phyloP scores from a whole-genome alignment of 2,113 vertebrate genomes.

The Acanthisitta chloris region DNA sequence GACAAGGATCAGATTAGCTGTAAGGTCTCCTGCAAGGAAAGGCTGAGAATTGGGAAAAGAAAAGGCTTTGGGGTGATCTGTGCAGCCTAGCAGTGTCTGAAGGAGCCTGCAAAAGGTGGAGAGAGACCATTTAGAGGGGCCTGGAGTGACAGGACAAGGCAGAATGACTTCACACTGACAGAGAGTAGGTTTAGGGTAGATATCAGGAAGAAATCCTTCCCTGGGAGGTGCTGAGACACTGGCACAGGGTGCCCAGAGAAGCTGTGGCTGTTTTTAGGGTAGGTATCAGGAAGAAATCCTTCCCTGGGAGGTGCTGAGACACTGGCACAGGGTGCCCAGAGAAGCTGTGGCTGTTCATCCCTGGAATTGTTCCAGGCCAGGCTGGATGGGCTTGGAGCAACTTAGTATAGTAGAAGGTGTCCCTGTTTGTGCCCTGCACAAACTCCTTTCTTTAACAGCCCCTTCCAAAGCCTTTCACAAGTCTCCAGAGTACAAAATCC shows the following conservation, averaged over 20 bases:
- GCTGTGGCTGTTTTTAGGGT: background rate
- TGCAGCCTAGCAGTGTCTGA: too few species aligned
- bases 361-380: background rate
- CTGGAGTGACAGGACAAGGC: background rate
- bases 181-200: too few species aligned
- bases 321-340: background rate
- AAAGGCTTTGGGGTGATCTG: background rate
- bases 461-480: too few species aligned
- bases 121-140: background rate
- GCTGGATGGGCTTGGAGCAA: background rate
- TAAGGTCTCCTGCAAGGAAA: background rate
- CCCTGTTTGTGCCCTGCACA: background rate
- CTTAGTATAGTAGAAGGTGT: background rate
- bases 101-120: background rate
- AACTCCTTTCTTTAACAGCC: background rate
- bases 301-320: background rate
- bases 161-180: background rate
- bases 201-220: background rate
- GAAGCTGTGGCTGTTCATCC: background rate
- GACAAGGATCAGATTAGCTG: fast-evolving
- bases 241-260: background rate
- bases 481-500: background rate
- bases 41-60: background rate
- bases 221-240: background rate
- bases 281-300: background rate